A percentile compares a stretch with the other conserved stretches of the same genome.
These are phyloP conservation scores for Moxostoma hubbsi DNA, from an alignment of 2,797 vertebrate species.

Conservation along the genomic window DNA sequence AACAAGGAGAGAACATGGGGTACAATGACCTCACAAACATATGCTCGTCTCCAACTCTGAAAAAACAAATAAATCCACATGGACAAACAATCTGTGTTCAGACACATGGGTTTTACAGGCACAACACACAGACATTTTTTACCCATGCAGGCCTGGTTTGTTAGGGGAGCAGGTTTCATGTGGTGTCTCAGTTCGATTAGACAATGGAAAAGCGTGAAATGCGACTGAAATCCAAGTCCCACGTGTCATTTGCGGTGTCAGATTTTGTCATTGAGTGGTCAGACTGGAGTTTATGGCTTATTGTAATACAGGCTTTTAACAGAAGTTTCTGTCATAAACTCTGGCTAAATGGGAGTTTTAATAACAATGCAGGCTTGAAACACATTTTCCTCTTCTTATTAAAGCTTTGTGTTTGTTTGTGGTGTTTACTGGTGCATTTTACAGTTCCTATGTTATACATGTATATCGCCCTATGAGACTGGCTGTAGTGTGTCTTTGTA, in stretches of 20 bases:
- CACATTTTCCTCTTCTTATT: conserved; percentile 43
- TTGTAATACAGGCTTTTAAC: conserved; percentile 32
- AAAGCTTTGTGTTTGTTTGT: conserved; percentile 43
- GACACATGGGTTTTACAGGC: conserved; percentile 40
- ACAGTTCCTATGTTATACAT: conserved; percentile 22
- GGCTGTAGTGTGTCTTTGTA: background rate
- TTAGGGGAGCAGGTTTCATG: conserved; percentile 38
- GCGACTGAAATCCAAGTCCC: background rate
- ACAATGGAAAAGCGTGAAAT: conserved; percentile 47
- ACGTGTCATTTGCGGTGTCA: conserved; percentile 25
- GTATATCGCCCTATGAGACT: background rate
- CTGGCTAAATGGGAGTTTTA: conserved; percentile 29
- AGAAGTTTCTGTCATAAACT: conserved; percentile 35
- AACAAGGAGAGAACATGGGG: conserved; percentile 25
- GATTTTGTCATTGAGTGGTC: conserved; percentile 28
- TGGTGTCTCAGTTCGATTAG: conserved; percentile 43
- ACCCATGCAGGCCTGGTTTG: conserved; percentile 18
- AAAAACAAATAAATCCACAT: conserved; percentile 48
- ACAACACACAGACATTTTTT: conserved; percentile 28
- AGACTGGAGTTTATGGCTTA: conserved; percentile 38
- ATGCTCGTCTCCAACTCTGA: conserved; percentile 24
- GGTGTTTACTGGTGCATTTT: conserved; percentile 38
- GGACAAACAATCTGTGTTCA: conserved; percentile 51
- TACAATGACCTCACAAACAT: conserved; percentile 54
- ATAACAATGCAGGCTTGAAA: conserved; percentile 42